A percentile compares a stretch with the other conserved stretches of the same genome.
Evolutionary conservation across 1,140 invertebrate genomes (phyloP).

Genomic region (Drosophila parvula): DNA sequence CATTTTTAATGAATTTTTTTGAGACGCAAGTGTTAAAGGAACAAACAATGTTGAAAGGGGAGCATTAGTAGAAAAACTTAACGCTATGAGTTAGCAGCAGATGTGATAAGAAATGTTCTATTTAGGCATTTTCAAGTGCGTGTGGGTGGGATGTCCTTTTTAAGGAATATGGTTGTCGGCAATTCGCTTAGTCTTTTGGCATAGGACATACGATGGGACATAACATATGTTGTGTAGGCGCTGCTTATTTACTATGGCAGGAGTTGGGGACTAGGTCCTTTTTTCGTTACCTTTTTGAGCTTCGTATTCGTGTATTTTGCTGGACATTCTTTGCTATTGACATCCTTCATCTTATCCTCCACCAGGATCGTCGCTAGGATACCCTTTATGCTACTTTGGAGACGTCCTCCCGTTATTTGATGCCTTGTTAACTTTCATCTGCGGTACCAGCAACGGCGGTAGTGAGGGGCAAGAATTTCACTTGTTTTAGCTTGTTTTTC

Average conservation of each 20-base stretch:
- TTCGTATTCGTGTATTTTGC: conserved; percentile 38
- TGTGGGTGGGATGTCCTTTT: conserved; percentile 42
- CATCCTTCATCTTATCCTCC: conserved; percentile 38
- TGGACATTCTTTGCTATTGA: conserved; percentile 52
- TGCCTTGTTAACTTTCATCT: conserved; percentile 79
- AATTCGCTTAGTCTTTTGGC: conserved; percentile 18
- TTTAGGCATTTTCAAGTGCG: conserved; percentile 49
- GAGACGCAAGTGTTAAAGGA: conserved; percentile 19
- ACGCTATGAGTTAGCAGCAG: not conserved
- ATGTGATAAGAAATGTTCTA: conserved; percentile 37
- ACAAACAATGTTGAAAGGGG: conserved; percentile 29
- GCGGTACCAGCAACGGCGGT: conserved; percentile 22
- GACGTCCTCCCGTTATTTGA: conserved; percentile 67
- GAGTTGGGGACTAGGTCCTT: conserved; percentile 2
- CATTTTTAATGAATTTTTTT: conserved; percentile 61
- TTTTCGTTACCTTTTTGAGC: conserved; percentile 63
- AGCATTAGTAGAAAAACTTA: not conserved
- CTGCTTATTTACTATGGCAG: not conserved
- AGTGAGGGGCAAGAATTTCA: conserved; percentile 49
- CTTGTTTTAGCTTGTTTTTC: conserved; percentile 72
- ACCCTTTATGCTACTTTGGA: conserved; percentile 69
- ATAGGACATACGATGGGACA: conserved; percentile 4
- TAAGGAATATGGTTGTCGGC: conserved; percentile 7
- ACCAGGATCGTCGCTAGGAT: conserved; percentile 72
- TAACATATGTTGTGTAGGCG: conserved; percentile 23